A percentile compares a stretch with the other conserved stretches of the same genome.
Evolutionary conservation across 2,797 vertebrate genomes (phyloP).

Genomic region (Cuniculus paca): DNA sequence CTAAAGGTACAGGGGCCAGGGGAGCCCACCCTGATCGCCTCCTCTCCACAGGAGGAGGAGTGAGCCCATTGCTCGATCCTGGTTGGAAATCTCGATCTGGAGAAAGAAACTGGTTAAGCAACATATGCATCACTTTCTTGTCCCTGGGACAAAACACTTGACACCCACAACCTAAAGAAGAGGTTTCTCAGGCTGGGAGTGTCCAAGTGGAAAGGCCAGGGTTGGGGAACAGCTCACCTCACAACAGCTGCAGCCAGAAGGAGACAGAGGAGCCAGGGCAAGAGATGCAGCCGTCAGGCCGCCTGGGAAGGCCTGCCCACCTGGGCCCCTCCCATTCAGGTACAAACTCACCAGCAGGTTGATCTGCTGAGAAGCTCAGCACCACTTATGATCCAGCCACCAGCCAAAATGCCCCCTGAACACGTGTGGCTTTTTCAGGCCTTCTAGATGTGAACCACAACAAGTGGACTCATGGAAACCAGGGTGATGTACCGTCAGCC

Average conservation of each 20-base stretch:
- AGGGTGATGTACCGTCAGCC: neutral
- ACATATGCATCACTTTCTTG: neutral
- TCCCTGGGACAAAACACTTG: neutral
- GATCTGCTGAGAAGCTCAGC: neutral
- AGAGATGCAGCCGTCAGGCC: neutral
- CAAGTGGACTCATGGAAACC: neutral
- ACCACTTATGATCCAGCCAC: neutral
- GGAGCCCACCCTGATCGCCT: neutral
- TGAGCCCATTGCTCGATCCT: neutral
- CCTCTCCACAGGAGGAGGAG: neutral
- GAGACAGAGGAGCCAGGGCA: neutral
- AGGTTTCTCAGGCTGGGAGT: neutral
- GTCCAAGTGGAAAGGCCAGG: neutral
- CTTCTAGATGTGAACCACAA: neutral
- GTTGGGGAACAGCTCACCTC: neutral
- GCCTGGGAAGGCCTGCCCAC: neutral
- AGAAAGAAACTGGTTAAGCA: neutral
- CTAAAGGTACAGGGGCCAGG: neutral
- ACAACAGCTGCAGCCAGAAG: neutral
- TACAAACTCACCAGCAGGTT: neutral
- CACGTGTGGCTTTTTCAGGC: neutral
- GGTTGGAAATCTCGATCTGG: neutral
- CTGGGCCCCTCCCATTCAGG: neutral
- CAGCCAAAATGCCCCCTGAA: neutral
- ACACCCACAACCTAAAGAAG: neutral